phyloP scores from a whole-genome alignment of 2,113 vertebrate genomes.

The Melanotaenia duboulayi region DNA sequence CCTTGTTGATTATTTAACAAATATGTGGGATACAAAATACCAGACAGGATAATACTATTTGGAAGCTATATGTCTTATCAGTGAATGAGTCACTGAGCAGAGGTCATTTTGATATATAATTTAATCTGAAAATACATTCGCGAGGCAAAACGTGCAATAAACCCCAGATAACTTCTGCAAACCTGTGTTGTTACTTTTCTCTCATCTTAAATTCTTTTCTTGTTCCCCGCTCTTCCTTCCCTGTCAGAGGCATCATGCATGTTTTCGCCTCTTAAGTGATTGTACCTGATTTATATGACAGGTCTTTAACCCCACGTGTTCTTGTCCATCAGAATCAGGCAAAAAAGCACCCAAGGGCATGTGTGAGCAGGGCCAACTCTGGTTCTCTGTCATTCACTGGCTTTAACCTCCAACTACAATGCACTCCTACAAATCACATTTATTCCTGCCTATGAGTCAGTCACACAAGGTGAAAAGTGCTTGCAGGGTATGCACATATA shows the following conservation, averaged over 20 bases:
- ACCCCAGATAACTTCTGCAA: conserved; percentile 43
- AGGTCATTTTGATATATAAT: conserved; percentile 63
- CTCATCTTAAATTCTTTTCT: conserved; percentile 33
- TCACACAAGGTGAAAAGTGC: conserved; percentile 52
- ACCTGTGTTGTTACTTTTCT: conserved; percentile 19
- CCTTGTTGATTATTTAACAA: conserved; percentile 1
- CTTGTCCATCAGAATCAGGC: conserved; percentile 78
- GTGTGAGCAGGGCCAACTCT: conserved; percentile 74
- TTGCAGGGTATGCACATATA: conserved; percentile 10
- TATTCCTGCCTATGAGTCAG: conserved; percentile 59
- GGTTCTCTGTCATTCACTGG: conserved; percentile 74
- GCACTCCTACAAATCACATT: conserved; percentile 74
- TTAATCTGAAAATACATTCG: conserved; percentile 47
- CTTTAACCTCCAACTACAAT: conserved; percentile 71
- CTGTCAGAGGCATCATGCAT: conserved; percentile 73
- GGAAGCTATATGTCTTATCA: conserved; percentile 47
- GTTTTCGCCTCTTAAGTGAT: conserved; percentile 81
- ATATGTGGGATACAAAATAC: conserved; percentile 12
- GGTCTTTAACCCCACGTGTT: conserved; percentile 80
- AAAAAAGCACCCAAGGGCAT: conserved; percentile 79
- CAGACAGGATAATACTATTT: conserved; percentile 35
- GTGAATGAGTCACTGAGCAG: conserved; percentile 48
- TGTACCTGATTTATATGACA: conserved; percentile 81
- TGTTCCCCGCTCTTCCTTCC: conserved; percentile 24
- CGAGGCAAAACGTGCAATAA: conserved; percentile 35